Conservation (phyloP, 2,113 vertebrate species). For the Myotis lucifugus region DNA sequence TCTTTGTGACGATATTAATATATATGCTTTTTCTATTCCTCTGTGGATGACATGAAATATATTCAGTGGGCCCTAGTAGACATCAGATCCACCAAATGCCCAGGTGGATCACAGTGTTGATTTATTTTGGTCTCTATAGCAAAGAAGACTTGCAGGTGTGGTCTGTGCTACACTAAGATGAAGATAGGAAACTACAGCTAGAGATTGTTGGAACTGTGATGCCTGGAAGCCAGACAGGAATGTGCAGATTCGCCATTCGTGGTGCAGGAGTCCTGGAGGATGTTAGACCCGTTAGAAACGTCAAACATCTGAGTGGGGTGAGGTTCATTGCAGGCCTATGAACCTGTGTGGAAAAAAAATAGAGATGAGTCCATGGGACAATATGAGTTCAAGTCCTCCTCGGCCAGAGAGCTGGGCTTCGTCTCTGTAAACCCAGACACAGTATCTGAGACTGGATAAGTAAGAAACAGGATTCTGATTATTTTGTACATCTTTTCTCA, state of each 20-base stretch:
- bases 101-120: not conserved
- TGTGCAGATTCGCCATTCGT: fast-evolving
- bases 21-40: not conserved
- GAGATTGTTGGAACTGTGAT: not conserved
- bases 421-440: not conserved
- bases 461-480: not conserved
- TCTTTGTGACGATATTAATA: not conserved
- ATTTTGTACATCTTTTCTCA: not conserved
- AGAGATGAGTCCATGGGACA: not conserved
- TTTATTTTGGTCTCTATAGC: not conserved
- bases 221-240: not conserved
- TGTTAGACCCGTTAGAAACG: not conserved
- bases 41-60: not conserved
- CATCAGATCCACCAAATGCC: not conserved
- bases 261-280: too few species aligned
- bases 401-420: not conserved
- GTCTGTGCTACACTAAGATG: not conserved
- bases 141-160: not conserved
- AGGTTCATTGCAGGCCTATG: not conserved
- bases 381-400: not conserved
- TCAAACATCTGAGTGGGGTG: not conserved
- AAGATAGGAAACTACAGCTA: not conserved
- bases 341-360: not conserved
- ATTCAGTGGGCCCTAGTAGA: not conserved
- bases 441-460: not conserved